A percentile compares a stretch with the other conserved stretches of the same genome.
These are phyloP conservation scores for Drosophila tsacasi DNA, from an alignment of 1,140 invertebrate genomes.

Conservation along the genomic window DNA sequence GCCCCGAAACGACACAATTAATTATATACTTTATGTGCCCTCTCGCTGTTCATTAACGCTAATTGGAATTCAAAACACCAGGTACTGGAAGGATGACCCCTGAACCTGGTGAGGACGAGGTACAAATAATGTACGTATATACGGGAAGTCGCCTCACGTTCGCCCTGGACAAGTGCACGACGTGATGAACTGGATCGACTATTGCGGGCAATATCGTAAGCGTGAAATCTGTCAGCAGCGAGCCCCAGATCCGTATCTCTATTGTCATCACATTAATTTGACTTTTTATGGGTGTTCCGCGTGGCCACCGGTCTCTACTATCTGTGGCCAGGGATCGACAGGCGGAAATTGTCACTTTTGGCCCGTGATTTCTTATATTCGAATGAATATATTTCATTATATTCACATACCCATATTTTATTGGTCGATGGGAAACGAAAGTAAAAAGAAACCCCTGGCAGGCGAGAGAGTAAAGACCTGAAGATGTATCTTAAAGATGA, in stretches of 20 bases:
- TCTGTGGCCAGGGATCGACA: constrained; percentile 1
- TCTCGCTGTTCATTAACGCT: constrained; percentile 63
- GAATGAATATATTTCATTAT: background rate
- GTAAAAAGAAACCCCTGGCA: constrained; percentile 59
- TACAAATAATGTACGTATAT: background rate
- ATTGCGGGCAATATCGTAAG: constrained; percentile 59
- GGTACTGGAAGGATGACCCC: constrained; percentile 8
- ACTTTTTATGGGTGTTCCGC: constrained; percentile 77
- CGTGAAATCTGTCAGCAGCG: constrained; percentile 67
- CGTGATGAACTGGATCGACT: constrained; percentile 39
- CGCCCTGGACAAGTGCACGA: constrained; percentile 35
- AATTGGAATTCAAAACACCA: constrained; percentile 73
- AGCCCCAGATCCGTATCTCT: constrained; percentile 23
- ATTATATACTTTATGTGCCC: constrained; percentile 73
- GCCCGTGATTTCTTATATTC: background rate
- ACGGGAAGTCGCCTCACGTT: constrained; percentile 29
- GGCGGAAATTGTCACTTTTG: constrained; percentile 69
- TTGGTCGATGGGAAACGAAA: constrained; percentile 43
- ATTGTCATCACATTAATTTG: constrained; percentile 80
- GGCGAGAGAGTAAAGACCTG: background rate
- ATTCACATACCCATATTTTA: constrained; percentile 11
- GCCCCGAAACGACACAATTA: constrained; percentile 53
- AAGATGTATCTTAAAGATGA: constrained; percentile 24
- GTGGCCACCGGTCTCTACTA: constrained; percentile 5
- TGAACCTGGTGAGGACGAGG: constrained; percentile 1